Percentiles rank a stretch among this genome's conserved stretches.
Conservation (phyloP, 2,113 vertebrate genomes). For the Neodontobutis hainanensis region DNA sequence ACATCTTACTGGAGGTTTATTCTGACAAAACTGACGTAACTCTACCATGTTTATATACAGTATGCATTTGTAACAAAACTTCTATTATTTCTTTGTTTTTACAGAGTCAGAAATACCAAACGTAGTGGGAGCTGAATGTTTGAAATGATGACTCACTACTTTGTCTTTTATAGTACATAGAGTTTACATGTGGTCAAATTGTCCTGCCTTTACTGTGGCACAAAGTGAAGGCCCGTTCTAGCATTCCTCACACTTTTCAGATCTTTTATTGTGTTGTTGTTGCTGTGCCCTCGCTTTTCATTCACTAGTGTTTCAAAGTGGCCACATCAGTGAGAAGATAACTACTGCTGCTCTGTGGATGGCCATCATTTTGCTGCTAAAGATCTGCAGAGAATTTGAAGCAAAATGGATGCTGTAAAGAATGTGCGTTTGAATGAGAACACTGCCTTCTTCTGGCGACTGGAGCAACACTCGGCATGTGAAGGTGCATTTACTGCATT, state of each 20-base stretch:
- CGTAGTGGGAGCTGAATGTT: constrained; percentile 11
- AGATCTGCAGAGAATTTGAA: constrained; percentile 65
- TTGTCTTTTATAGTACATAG: too few relatives aligned
- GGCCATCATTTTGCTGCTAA: constrained; percentile 72
- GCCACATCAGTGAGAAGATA: constrained; percentile 61
- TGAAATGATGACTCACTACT: constrained; percentile 2
- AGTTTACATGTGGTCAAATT: constrained; percentile 14
- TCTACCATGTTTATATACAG: neutral
- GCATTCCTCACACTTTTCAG: constrained; percentile 54
- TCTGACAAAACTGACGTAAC: too few relatives aligned
- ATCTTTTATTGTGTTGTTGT: constrained; percentile 35
- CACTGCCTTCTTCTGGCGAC: constrained; percentile 66
- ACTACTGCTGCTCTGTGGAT: constrained; percentile 45
- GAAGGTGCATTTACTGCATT: too few relatives aligned
- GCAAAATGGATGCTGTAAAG: constrained; percentile 76
- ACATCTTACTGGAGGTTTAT: neutral
- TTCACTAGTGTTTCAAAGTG: constrained; percentile 37
- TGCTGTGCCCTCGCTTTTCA: constrained; percentile 25
- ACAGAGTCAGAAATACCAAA: neutral
- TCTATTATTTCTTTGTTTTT: constrained; percentile 14
- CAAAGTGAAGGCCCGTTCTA: constrained; percentile 42
- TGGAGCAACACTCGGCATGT: constrained; percentile 10
- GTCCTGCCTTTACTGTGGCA: constrained; percentile 28
- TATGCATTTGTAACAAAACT: constrained; percentile 5
- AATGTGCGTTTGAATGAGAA: constrained; percentile 48